phyloP scores from a whole-genome alignment of 1,140 invertebrate species.

The Microvelia longipes region DNA sequence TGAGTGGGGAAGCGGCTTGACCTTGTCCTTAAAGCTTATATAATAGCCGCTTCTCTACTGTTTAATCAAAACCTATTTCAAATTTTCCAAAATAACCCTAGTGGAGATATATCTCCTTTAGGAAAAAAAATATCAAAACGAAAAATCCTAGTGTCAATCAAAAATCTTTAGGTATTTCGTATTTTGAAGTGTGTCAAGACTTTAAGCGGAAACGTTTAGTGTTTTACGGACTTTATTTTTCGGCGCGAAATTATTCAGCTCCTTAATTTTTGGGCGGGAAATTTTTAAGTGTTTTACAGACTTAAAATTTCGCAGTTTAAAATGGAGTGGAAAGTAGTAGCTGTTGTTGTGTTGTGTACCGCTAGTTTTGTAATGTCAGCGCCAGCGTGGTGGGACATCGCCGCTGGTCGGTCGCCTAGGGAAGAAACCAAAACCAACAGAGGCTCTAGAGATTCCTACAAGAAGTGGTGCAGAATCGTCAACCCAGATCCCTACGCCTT shows the following conservation, averaged over 20 bases:
- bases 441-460: conserved; percentile 21
- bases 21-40: background rate
- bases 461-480: conserved; percentile 23
- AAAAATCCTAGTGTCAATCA: too few relatives aligned
- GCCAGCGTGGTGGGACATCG: background rate
- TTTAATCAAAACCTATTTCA: background rate
- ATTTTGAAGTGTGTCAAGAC: too few relatives aligned
- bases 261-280: too few relatives aligned
- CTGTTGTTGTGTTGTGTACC: background rate
- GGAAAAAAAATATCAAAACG: too few relatives aligned
- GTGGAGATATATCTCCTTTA: background rate
- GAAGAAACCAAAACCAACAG: conserved; percentile 4
- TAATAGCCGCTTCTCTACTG: background rate
- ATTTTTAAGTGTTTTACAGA: background rate
- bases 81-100: background rate
- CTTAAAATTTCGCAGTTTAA: background rate
- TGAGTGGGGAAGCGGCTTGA: background rate
- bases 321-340: background rate
- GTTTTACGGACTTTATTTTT: background rate
- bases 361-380: background rate
- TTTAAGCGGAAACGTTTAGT: too few relatives aligned
- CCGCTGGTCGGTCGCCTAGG: background rate
- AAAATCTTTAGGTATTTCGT: background rate
- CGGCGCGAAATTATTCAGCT: too few relatives aligned
- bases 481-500: conserved; percentile 28